phyloP scores from a whole-genome alignment of 1,140 invertebrate genomes.

The Subanguina moxae region DNA sequence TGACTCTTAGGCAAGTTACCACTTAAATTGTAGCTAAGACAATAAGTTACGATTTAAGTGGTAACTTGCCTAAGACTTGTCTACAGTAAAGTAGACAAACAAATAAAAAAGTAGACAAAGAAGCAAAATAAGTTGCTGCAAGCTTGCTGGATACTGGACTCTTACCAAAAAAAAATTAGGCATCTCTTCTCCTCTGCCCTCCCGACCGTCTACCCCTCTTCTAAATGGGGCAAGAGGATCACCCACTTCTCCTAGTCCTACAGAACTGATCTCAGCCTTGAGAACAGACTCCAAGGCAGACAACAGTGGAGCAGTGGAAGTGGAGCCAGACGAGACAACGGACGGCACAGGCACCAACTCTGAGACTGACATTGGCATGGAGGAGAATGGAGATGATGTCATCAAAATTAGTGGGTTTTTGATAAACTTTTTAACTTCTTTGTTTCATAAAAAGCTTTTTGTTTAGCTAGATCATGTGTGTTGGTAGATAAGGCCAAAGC shows the following conservation, averaged over 20 bases:
- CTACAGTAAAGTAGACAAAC: no score
- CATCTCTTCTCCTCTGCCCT: no score
- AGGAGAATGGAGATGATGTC: constrained; percentile 2
- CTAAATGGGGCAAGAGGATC: neutral
- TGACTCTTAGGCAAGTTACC: no score
- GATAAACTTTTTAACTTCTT: neutral
- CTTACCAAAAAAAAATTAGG: no score
- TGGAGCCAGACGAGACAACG: neutral
- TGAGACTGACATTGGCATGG: constrained; percentile 2
- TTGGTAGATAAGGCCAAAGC: constrained; percentile 18
- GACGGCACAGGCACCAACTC: neutral
- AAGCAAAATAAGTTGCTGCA: no score
- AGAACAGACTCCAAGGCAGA: neutral
- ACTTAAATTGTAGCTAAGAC: no score
- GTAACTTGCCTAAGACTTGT: no score
- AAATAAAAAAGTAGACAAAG: no score
- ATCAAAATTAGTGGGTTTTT: constrained; percentile 7
- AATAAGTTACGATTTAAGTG: no score
- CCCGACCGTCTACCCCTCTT: neutral
- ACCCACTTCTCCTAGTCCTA: no score
- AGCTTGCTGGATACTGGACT: no score
- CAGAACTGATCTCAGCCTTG: no score
- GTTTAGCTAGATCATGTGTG: constrained; percentile 26
- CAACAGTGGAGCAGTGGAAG: neutral
- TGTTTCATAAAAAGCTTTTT: neutral